phyloP scores from a whole-genome alignment of 2,888 invertebrate genomes.

The Cataglyphis rosenhaueri region DNA sequence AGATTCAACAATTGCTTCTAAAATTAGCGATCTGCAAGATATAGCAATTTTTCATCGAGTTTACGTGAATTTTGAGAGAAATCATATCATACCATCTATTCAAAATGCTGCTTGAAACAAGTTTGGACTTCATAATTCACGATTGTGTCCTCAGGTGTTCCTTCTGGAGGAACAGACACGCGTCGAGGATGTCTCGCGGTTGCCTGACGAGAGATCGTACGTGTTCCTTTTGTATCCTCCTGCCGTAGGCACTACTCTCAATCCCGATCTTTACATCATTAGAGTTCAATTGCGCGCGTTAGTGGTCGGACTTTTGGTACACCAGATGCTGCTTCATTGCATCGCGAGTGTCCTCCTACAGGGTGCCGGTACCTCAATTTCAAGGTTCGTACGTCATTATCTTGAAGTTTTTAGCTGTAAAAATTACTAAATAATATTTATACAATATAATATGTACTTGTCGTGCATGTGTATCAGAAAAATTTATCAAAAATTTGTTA shows the following conservation, averaged over 20 bases:
- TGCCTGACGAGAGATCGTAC: conserved; percentile 93
- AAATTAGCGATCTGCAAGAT: conserved; percentile 1
- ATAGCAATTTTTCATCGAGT: conserved; percentile 7
- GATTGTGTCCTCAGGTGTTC: conserved; percentile 86
- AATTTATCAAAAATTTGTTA: neutral
- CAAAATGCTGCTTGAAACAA: neutral
- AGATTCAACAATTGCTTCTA: conserved; percentile 24
- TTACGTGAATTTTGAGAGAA: neutral
- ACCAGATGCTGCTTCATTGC: conserved; percentile 96
- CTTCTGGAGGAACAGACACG: conserved; percentile 87
- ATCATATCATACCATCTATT: conserved; percentile 33
- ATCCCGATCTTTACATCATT: conserved; percentile 92
- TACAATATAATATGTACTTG: neutral
- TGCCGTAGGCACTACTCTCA: conserved; percentile 90
- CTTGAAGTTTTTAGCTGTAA: neutral
- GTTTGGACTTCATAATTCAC: conserved; percentile 20
- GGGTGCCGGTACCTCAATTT: conserved; percentile 89
- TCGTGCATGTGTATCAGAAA: too few species aligned
- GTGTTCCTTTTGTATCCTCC: conserved; percentile 94
- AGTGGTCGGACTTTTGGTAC: conserved; percentile 95
- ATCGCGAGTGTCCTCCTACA: conserved; percentile 95
- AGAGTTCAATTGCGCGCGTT: conserved; percentile 95
- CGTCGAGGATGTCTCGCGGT: conserved; percentile 78
- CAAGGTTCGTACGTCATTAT: conserved; percentile 84
- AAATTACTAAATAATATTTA: neutral